Conservation (phyloP, 2,797 vertebrate species). For the Tokudaia muenninki region DNA sequence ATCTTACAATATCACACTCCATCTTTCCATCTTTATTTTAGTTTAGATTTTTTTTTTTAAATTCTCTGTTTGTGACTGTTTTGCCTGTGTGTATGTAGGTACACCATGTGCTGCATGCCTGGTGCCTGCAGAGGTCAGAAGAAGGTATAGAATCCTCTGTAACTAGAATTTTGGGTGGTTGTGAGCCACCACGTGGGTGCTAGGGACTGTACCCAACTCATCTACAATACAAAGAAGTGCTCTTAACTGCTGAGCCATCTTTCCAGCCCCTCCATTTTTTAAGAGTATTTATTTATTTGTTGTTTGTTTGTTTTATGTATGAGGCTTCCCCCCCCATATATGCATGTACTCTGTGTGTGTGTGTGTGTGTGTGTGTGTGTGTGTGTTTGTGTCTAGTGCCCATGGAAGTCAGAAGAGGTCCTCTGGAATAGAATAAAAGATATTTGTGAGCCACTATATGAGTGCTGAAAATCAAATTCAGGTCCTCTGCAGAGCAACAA, state of each 20-base stretch:
- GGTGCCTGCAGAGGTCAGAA: not conserved
- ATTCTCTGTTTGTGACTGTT: not conserved
- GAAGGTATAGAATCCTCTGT: not conserved
- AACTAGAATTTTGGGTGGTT: not conserved
- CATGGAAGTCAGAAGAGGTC: not conserved
- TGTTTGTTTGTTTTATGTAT: not conserved
- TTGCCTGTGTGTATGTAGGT: not conserved
- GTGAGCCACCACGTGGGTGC: not conserved
- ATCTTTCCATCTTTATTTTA: not conserved
- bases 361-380: not conserved
- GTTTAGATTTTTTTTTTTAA: not conserved
- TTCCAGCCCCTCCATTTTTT: not conserved
- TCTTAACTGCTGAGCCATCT: not conserved
- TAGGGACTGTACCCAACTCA: not conserved
- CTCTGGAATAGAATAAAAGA: not conserved
- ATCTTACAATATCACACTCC: not conserved
- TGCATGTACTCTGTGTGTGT: not conserved
- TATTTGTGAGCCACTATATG: too few relatives aligned
- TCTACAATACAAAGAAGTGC: not conserved
- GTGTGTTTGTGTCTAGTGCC: not conserved
- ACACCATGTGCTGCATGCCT: not conserved
- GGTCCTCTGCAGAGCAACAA: not conserved
- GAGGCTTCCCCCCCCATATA: not conserved
- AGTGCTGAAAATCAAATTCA: not conserved
- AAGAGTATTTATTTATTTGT: not conserved